Evolutionary conservation across 2,113 vertebrate genomes (phyloP).

Genomic region (Puntigrus tetrazona): DNA sequence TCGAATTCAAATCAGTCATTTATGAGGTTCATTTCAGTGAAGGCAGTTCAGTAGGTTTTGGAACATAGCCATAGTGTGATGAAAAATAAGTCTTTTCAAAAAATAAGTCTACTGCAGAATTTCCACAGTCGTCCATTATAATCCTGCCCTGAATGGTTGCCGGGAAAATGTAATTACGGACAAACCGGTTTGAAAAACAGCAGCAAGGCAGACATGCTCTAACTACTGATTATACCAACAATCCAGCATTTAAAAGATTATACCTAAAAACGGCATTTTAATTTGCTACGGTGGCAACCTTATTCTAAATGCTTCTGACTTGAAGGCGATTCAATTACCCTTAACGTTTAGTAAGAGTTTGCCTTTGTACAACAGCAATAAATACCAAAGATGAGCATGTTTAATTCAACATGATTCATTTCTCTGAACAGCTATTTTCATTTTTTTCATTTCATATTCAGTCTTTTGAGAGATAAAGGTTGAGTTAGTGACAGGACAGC

Average conservation of each 20-base stretch:
- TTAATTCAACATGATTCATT: conserved; percentile 67
- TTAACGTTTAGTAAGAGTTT: conserved; percentile 49
- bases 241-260: conserved; percentile 33
- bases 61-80: background rate
- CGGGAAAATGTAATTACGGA: conserved; percentile 30
- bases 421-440: conserved; percentile 36
- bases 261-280: conserved; percentile 56
- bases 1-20: background rate
- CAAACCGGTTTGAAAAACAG: conserved; percentile 36
- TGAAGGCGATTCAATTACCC: conserved; percentile 50
- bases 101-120: conserved; percentile 17
- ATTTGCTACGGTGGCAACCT: conserved; percentile 57
- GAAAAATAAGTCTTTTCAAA: conserved; percentile 8
- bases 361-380: conserved; percentile 47
- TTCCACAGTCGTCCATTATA: conserved; percentile 2
- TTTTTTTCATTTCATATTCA: conserved; percentile 54
- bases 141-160: conserved; percentile 20
- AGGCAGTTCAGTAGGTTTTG: background rate
- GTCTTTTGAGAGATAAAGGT: conserved; percentile 58
- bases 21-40: background rate
- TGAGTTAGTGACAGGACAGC: conserved; percentile 56
- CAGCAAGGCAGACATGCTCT: background rate
- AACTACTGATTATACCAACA: conserved; percentile 54
- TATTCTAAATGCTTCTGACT: conserved; percentile 53
- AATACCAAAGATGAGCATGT: conserved; percentile 58